These are phyloP conservation scores for Accipiter cooperii DNA, from an alignment of 2,113 vertebrate genomes.

Conservation along the genomic window DNA sequence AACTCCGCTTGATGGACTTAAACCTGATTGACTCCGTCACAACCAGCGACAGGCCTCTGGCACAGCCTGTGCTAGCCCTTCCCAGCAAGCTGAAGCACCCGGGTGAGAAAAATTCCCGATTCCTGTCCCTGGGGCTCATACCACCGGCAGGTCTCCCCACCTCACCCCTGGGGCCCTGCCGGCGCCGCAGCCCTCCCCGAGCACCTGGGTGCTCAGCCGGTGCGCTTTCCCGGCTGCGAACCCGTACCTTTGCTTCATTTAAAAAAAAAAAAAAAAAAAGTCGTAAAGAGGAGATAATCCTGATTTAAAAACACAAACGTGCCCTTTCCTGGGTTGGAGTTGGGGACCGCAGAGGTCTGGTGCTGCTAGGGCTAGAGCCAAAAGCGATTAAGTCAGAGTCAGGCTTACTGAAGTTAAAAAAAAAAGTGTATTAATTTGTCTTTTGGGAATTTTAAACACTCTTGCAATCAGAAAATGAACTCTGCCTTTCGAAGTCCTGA, in stretches of 20 bases:
- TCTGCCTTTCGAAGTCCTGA: neutral
- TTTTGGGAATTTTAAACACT: slow-evolving; percentile 24
- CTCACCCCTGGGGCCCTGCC: neutral
- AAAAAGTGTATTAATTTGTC: neutral
- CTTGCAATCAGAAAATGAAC: neutral
- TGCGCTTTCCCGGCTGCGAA: neutral
- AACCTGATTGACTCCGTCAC: neutral
- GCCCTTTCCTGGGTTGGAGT: neutral
- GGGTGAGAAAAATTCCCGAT: neutral
- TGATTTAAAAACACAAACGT: neutral
- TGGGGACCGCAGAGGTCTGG: neutral
- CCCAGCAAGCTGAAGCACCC: neutral
- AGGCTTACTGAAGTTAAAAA: neutral
- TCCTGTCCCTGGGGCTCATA: neutral
- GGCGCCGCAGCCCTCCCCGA: fast-evolving
- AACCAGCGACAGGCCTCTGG: neutral
- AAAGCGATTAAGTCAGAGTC: neutral
- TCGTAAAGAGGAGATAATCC: neutral
- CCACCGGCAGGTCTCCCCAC: fast-evolving
- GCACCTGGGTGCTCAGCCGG: neutral
- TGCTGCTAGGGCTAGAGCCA: neutral
- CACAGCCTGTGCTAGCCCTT: neutral
- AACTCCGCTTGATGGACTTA: neutral
- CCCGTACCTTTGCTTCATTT: neutral
- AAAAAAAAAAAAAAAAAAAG: neutral